Percentiles rank a stretch among this genome's conserved stretches.
phyloP scores from a whole-genome alignment of 2,113 vertebrate genomes.

The Gymnobelideus leadbeateri region DNA sequence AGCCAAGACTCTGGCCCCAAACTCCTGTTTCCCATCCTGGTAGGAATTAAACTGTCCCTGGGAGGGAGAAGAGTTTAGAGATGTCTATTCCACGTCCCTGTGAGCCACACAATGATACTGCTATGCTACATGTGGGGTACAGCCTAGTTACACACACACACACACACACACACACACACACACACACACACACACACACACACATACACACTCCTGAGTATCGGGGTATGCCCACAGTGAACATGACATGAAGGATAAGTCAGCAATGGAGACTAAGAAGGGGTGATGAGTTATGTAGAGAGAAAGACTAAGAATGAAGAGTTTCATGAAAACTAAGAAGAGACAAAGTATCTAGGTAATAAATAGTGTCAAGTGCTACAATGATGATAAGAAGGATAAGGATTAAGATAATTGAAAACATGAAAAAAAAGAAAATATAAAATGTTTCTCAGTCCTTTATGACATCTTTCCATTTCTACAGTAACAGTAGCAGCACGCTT shows the following conservation, averaged over 20 bases:
- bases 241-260: background rate
- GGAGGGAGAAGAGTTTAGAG: background rate
- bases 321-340: background rate
- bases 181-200: background rate
- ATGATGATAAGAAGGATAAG: background rate
- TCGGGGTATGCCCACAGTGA: background rate
- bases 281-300: background rate
- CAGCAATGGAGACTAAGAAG: background rate
- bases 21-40: background rate
- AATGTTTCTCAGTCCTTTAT: background rate
- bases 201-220: background rate
- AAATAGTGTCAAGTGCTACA: background rate
- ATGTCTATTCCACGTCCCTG: background rate
- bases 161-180: no score
- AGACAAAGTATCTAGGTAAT: background rate
- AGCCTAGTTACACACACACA: background rate
- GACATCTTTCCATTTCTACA: background rate
- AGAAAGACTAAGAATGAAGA: background rate
- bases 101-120: background rate
- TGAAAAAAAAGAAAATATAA: background rate
- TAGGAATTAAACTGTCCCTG: background rate
- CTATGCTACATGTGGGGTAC: background rate
- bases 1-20: background rate
- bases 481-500: background rate
- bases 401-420: background rate